phyloP scores from a whole-genome alignment of 2,113 vertebrate species.

The Gopherus evgoodei region DNA sequence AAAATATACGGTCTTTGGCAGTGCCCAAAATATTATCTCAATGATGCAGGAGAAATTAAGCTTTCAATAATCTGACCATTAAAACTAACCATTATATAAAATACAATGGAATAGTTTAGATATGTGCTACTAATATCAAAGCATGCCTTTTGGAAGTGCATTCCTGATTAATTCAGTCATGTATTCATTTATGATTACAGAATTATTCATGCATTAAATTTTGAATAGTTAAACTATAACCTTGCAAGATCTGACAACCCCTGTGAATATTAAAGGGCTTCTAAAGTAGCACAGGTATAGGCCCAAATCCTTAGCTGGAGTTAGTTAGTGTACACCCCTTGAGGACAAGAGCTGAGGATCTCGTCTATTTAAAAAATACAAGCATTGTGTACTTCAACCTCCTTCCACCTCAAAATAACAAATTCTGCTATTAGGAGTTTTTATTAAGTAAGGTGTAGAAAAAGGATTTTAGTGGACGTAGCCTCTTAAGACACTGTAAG shows the following conservation, averaged over 20 bases:
- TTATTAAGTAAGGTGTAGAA: not conserved
- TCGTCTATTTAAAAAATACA: not conserved
- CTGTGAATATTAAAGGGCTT: not conserved
- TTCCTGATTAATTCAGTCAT: not conserved
- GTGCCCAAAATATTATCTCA: not conserved
- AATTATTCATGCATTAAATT: not conserved
- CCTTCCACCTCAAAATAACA: not conserved
- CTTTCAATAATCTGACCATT: not conserved
- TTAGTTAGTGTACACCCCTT: not conserved
- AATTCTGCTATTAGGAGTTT: not conserved
- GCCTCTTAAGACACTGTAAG: not conserved
- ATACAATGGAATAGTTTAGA: not conserved
- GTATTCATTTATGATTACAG: not conserved
- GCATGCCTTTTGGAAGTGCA: not conserved
- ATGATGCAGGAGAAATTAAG: not conserved
- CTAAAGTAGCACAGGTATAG: not conserved
- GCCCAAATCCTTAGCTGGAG: not conserved
- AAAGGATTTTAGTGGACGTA: not conserved
- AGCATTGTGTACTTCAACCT: not conserved
- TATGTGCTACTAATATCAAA: not conserved
- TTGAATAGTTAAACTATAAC: not conserved
- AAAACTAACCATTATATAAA: not conserved
- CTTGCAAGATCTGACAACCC: not conserved
- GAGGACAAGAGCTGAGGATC: conserved; percentile 22
- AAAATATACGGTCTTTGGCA: not conserved